A percentile compares a stretch with the other conserved stretches of the same genome.
Evolutionary conservation across 2,888 invertebrate species (phyloP).

Genomic region (Catocala nupta): DNA sequence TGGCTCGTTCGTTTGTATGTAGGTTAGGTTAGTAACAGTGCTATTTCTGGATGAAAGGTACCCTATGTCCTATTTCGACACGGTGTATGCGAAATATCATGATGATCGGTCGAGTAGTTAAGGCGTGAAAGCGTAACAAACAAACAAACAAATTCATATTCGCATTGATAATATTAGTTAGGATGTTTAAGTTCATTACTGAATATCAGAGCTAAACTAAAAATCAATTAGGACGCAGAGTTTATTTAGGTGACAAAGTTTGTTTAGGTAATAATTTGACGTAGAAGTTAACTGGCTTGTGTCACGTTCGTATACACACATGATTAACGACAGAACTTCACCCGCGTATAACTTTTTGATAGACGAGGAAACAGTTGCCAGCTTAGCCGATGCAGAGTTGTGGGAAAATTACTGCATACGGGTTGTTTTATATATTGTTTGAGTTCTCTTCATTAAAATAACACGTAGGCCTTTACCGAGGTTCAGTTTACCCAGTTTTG

Average conservation of each 20-base stretch:
- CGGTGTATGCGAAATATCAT: too few species aligned
- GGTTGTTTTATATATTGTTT: neutral
- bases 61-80: too few species aligned
- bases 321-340: slow-evolving; percentile 59
- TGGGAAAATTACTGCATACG: neutral
- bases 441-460: neutral
- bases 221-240: slow-evolving; percentile 32
- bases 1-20: too few species aligned
- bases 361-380: slow-evolving; percentile 37
- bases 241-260: slow-evolving; percentile 54
- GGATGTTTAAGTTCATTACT: slow-evolving; percentile 3
- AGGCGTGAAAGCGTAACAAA: too few species aligned
- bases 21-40: too few species aligned
- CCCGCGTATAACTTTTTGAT: slow-evolving; percentile 40
- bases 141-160: too few species aligned
- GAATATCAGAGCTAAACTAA: slow-evolving; percentile 14
- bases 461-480: neutral
- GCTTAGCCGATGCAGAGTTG: slow-evolving; percentile 10
- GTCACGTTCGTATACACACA: slow-evolving; percentile 49
- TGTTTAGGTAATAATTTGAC: slow-evolving; percentile 36
- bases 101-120: too few species aligned
- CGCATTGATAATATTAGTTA: neutral
- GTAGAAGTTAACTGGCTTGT: slow-evolving; percentile 32
- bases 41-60: too few species aligned
- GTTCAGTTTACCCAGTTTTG: too few species aligned